Evolutionary conservation across 2,797 vertebrate genomes (phyloP), one percentile per base, ranked within the genome.

Genomic region (Danio aesculapii): DNA sequence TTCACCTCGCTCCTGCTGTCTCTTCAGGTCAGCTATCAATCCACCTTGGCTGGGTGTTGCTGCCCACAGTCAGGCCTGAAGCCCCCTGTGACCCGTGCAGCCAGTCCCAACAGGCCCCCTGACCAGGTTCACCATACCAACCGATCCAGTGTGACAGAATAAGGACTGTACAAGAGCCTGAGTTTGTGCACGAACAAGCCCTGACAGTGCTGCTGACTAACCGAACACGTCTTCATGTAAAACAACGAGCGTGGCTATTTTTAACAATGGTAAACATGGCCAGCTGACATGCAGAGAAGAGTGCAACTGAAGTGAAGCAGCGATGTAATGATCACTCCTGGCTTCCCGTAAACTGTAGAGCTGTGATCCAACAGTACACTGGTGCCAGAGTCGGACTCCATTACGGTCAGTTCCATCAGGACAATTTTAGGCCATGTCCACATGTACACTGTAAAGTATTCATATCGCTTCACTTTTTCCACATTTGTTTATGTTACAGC

Each of bases 111-210:
- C 68, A 81, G 59, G 85, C 69, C 55, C 79, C 84, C 90, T 76
- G 87, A 83, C 85, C 84, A 90, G 89, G 86, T 77, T 88, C 90
- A 75, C 88, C 88, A 86, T 92, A 84, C 84, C 87, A 57, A 83
- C 84, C 89, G 70, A 93, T 93, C 88, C 71, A 88, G 89, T 90
- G 84, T 93, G 93, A 93, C 93, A 94, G 91, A 90, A 91, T 90
- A 89, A 91, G 91, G 91, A 85, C 91, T 89, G 83, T 84, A 82
- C 87, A 86, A 91, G 84, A 89, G 87, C 88, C 86, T 88, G 91
- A 30, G 30, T 90, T 91, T 92, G 90, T 87, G 90, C 81, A 79
- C 90, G 91, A 92, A 92, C 90, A 92, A 80, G 68, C 90, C 90
- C 84, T 91, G 92, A 94, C 92, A 92, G 91, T 84, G 87, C 84